A percentile compares a stretch with the other conserved stretches of the same genome.
phyloP scores from a whole-genome alignment of 2,888 invertebrate species.

The Tetragnatha montana region DNA sequence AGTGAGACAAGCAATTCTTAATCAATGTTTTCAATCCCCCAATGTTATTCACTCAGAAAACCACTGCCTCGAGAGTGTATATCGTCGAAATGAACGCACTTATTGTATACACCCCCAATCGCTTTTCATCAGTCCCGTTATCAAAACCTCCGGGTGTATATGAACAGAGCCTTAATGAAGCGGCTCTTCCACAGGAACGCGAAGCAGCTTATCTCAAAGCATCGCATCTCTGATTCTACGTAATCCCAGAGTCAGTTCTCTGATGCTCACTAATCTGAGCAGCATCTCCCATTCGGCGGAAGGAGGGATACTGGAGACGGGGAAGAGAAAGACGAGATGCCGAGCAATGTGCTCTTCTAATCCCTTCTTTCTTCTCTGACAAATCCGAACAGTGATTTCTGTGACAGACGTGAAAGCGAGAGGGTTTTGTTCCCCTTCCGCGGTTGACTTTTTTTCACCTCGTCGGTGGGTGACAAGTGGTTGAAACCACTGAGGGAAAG shows the following conservation, averaged over 20 bases:
- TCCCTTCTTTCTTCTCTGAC: background rate
- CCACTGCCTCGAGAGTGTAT: too few species aligned
- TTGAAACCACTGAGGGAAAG: background rate
- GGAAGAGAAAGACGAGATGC: background rate
- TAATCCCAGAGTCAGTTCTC: background rate
- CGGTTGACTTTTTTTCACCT: background rate
- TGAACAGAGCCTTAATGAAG: background rate
- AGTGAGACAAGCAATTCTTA: too few species aligned
- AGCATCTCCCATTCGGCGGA: background rate
- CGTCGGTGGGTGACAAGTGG: background rate
- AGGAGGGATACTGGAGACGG: background rate
- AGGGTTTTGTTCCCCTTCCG: background rate
- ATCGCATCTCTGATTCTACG: background rate
- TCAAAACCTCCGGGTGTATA: too few species aligned
- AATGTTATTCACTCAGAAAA: too few species aligned
- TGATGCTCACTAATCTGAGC: background rate
- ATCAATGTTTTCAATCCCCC: too few species aligned
- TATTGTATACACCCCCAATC: background rate
- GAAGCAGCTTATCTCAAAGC: background rate
- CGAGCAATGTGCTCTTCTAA: background rate
- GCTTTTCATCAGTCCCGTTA: background rate
- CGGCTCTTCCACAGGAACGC: background rate
- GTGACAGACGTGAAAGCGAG: background rate
- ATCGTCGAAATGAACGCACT: background rate
- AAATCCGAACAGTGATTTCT: background rate